These are phyloP conservation scores for Episyrphus balteatus DNA, from an alignment of 1,140 invertebrate species.

Conservation along the genomic window DNA sequence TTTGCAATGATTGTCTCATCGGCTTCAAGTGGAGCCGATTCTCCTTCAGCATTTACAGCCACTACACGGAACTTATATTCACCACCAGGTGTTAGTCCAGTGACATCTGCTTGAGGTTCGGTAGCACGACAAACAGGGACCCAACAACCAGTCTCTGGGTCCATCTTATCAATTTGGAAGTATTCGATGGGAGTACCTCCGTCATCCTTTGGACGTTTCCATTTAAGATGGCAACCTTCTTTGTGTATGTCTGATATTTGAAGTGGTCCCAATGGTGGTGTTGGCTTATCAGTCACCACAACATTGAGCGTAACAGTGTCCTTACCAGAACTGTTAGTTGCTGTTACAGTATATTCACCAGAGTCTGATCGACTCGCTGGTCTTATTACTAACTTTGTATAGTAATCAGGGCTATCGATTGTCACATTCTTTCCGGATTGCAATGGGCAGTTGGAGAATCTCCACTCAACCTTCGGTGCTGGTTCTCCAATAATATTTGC, in stretches of 20 bases:
- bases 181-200: slow-evolving; percentile 81
- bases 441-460: slow-evolving; percentile 50
- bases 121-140: slow-evolving; percentile 74
- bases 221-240: slow-evolving; percentile 86
- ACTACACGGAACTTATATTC: slow-evolving; percentile 92
- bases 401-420: slow-evolving; percentile 78
- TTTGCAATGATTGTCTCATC: slow-evolving; percentile 83
- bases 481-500: slow-evolving; percentile 86
- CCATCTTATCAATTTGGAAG: slow-evolving; percentile 90
- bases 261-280: slow-evolving; percentile 76
- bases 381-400: slow-evolving; percentile 74
- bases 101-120: slow-evolving; percentile 74
- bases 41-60: slow-evolving; percentile 92
- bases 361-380: slow-evolving; percentile 70
- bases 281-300: slow-evolving; percentile 82
- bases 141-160: slow-evolving; percentile 89
- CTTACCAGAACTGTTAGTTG: slow-evolving; percentile 73
- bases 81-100: slow-evolving; percentile 75
- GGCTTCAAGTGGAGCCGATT: slow-evolving; percentile 85
- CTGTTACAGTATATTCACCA: slow-evolving; percentile 79
- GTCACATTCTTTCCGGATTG: slow-evolving; percentile 43
- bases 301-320: slow-evolving; percentile 85
- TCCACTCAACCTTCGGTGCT: slow-evolving; percentile 82
- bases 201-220: slow-evolving; percentile 86
- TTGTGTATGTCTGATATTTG: slow-evolving; percentile 83